These are phyloP conservation scores for Atta texana DNA, from an alignment of 1,140 invertebrate genomes.

Conservation along the genomic window DNA sequence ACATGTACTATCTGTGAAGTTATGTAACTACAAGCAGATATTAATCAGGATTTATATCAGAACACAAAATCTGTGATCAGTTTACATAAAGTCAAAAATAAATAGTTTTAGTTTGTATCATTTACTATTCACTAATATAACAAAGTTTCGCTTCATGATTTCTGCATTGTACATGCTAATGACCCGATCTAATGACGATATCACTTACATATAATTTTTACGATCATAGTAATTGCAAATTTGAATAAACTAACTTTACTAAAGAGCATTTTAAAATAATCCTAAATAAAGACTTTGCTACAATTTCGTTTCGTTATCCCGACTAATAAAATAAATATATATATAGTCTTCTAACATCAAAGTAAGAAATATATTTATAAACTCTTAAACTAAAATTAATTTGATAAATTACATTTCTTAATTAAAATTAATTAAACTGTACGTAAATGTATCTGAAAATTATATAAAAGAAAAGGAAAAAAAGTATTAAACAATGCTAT, in stretches of 20 bases:
- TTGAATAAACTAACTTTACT: background rate
- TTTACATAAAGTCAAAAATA: constrained; percentile 44
- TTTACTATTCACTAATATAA: constrained; percentile 1
- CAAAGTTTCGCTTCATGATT: constrained; percentile 34
- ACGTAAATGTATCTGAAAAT: background rate
- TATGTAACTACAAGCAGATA: background rate
- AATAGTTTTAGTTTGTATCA: constrained; percentile 20
- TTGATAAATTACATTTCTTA: background rate
- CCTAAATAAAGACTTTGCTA: background rate
- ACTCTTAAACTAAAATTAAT: background rate
- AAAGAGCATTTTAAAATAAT: too few species aligned
- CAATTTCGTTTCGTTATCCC: background rate
- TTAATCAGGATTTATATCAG: background rate
- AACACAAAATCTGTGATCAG: background rate
- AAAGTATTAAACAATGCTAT: too few species aligned
- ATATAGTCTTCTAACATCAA: background rate
- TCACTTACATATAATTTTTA: constrained; percentile 27
- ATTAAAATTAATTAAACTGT: constrained; percentile 10
- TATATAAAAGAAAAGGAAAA: background rate
- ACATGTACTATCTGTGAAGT: background rate
- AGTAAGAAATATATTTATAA: background rate
- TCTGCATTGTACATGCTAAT: constrained; percentile 6
- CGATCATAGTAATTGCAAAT: background rate
- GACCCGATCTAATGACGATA: constrained; percentile 15
- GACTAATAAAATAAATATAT: background rate